phyloP scores from a whole-genome alignment of 2,888 invertebrate species.

The Augochlorella aurata region DNA sequence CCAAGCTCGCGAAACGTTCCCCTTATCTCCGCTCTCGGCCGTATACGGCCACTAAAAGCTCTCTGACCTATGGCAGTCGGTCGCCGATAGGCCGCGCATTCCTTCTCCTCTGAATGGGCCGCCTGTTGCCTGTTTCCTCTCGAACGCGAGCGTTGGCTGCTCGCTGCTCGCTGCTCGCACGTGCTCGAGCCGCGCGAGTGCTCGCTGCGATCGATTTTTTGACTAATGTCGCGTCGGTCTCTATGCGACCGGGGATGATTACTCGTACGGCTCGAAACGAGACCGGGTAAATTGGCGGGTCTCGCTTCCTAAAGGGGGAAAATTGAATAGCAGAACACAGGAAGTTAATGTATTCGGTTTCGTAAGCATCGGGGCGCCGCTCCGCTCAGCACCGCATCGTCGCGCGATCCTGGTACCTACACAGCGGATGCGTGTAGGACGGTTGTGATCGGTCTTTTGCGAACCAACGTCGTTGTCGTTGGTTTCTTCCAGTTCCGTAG shows the following conservation, averaged over 20 bases:
- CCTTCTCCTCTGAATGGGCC: conserved; percentile 76
- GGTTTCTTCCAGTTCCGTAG: conserved; percentile 56
- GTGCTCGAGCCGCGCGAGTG: conserved; percentile 16
- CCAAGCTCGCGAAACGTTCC: conserved; percentile 68
- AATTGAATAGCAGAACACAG: not conserved
- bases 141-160: conserved; percentile 31
- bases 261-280: not conserved
- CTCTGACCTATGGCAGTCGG: conserved; percentile 80
- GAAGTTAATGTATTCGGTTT: conserved; percentile 32
- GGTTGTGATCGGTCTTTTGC: conserved; percentile 43
- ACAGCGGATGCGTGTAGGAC: conserved; percentile 58
- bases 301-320: conserved; percentile 7
- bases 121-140: conserved; percentile 77
- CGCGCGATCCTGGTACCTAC: conserved; percentile 41
- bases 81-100: conserved; percentile 76
- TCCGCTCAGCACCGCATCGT: conserved; percentile 13
- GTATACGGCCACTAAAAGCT: conserved; percentile 75
- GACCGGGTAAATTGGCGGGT: conserved; percentile 2
- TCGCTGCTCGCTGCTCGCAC: conserved; percentile 30
- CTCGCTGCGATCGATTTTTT: not conserved
- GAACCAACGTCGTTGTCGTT: conserved; percentile 46
- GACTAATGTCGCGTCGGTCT: not conserved
- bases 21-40: conserved; percentile 66
- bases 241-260: too few relatives aligned
- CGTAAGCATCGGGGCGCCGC: conserved; percentile 34